Evolutionary conservation across 2,797 vertebrate genomes (phyloP), one percentile per base, ranked within the genome.

Genomic region (Danio albolineatus): DNA sequence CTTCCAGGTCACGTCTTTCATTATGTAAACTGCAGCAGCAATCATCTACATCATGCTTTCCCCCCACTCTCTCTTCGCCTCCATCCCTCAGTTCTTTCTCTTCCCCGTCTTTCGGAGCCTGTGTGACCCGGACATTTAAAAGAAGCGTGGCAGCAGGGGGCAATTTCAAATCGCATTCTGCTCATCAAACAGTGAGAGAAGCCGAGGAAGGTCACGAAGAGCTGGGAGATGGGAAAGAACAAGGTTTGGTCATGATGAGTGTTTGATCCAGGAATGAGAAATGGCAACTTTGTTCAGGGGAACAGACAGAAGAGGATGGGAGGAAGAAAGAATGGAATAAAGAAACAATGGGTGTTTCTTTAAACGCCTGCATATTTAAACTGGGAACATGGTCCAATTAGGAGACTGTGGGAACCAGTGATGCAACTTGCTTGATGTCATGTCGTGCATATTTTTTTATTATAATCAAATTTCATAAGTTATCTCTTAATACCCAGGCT

Each of bases 121-220:
- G 78, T 7, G 21, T 83, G 76, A 80, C 59, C 62, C 64, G 72
- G 65, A 76, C 51, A 78, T 86, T 62, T 76, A 86, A 83, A 72
- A 74, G 69, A 81, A 66, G 84, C 84, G 80, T 87, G 75, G 48
- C 69, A 85, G 81, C 43, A 82, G 77, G 82, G 70, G 78, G 66
- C 79, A 88, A 85, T 82, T 88, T 89, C 85, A 89, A 88, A 89
- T 86, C 80, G 88, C 87, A 89, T 87, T 85, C 77, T 86, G 44
- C 87, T 90, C 86, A 82, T 73, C 60, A 85, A 83, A 86, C 74
- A 82, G 78, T 38, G 66, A 74, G 74, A 75, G 54, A 74, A 79
- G 62, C 39, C 7, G 17, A 28, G 51, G 48, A 60, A 82, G 60
- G 60, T 57, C 66, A 82, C 1, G 14, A 70, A 86, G 61, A 48